Percentiles rank a stretch among this genome's conserved stretches.
Conservation (phyloP, 2,113 vertebrate species). For the Seriola dumerili region DNA sequence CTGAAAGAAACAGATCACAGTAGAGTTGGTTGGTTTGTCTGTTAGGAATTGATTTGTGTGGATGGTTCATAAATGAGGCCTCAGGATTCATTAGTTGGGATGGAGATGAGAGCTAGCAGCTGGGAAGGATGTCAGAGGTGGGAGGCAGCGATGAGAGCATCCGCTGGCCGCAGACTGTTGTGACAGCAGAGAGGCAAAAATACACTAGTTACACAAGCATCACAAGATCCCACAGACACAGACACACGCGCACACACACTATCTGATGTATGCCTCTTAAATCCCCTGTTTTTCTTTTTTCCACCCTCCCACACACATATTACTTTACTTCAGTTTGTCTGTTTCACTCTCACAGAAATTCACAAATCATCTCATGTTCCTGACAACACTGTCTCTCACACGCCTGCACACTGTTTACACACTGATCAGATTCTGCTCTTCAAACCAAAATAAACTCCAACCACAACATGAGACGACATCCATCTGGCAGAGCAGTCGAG, state of each 20-base stretch:
- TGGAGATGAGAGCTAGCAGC: slow-evolving; percentile 17
- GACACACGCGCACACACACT: slow-evolving; percentile 3
- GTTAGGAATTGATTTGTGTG: background rate
- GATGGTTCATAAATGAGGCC: background rate
- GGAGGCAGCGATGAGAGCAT: slow-evolving; percentile 34
- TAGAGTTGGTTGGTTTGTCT: background rate
- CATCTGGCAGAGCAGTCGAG: slow-evolving; percentile 34
- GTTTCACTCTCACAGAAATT: slow-evolving; percentile 7
- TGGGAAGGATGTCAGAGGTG: slow-evolving; percentile 38
- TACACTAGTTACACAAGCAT: slow-evolving; percentile 30
- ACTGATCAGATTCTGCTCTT: slow-evolving; percentile 46
- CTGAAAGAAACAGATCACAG: background rate
- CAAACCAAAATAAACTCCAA: slow-evolving; percentile 52
- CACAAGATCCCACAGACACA: slow-evolving; percentile 23
- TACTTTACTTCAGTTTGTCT: slow-evolving; percentile 29
- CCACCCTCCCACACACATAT: slow-evolving; percentile 28
- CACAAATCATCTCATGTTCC: slow-evolving; percentile 28
- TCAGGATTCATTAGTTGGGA: background rate
- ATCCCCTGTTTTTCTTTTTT: slow-evolving; percentile 35
- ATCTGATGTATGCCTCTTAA: slow-evolving; percentile 25
- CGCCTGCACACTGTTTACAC: slow-evolving; percentile 53
- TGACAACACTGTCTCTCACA: slow-evolving; percentile 45
- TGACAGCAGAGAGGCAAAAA: slow-evolving; percentile 29
- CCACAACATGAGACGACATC: slow-evolving; percentile 11
- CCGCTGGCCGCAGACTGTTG: slow-evolving; percentile 28